These are phyloP conservation scores for Onychostoma macrolepis DNA, from an alignment of 2,113 vertebrate genomes.

Conservation along the genomic window DNA sequence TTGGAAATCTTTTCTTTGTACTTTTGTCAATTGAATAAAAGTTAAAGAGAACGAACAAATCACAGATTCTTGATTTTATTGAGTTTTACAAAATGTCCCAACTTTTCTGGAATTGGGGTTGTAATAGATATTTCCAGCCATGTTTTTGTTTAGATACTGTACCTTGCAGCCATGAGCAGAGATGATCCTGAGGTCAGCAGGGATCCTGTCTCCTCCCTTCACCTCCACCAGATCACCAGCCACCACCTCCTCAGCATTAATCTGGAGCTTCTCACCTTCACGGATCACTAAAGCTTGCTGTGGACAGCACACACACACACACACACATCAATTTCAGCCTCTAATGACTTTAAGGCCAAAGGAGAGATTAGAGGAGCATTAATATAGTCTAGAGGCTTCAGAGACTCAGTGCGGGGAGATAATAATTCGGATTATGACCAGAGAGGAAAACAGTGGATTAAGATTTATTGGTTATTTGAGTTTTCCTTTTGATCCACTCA, in stretches of 20 bases:
- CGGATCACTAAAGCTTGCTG: slow-evolving; percentile 93
- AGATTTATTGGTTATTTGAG: slow-evolving; percentile 15
- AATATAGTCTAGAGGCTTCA: background rate
- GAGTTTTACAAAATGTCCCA: too few relatives aligned
- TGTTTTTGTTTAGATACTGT: slow-evolving; percentile 10
- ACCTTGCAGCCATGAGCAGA: slow-evolving; percentile 93
- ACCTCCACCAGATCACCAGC: slow-evolving; percentile 90
- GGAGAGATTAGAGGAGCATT: background rate
- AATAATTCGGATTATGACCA: slow-evolving; percentile 23
- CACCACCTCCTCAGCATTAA: slow-evolving; percentile 90
- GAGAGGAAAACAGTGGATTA: slow-evolving; percentile 19
- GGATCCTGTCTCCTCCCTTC: slow-evolving; percentile 90
- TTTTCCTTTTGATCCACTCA: background rate
- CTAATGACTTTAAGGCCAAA: background rate
- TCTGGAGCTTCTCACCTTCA: slow-evolving; percentile 92
- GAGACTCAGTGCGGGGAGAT: background rate
- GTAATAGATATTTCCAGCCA: background rate
- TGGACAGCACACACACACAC: slow-evolving; percentile 22
- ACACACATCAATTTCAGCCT: background rate
- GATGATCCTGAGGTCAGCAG: slow-evolving; percentile 87
- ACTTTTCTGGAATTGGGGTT: too few relatives aligned
- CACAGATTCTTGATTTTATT: too few relatives aligned
- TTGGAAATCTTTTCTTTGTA: too few relatives aligned
- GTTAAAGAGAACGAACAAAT: too few relatives aligned
- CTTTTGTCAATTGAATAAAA: too few relatives aligned